Conservation (phyloP, 2,797 vertebrate genomes). For the Hirundo rustica region DNA sequence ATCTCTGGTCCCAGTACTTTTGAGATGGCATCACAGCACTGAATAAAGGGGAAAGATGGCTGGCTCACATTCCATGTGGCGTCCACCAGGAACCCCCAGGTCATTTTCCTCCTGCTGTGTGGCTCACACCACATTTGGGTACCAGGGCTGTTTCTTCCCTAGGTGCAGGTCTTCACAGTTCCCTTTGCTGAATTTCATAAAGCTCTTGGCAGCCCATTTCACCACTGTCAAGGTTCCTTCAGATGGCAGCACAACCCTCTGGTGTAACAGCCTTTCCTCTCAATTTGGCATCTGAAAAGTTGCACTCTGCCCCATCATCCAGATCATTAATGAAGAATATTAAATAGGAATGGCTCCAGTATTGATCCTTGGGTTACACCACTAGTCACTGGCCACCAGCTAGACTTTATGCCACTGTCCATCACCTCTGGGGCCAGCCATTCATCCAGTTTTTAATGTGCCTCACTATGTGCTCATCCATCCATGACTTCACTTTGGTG, state of each 20-base stretch:
- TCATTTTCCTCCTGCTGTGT: neutral
- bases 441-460: neutral
- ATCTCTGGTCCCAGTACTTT: neutral
- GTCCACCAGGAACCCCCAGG: neutral
- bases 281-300: neutral
- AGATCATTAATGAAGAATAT: neutral
- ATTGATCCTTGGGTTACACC: neutral
- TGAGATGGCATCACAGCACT: neutral
- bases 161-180: neutral
- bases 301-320: neutral
- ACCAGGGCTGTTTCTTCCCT: neutral
- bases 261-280: neutral
- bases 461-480: neutral
- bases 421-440: neutral
- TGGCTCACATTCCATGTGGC: neutral
- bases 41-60: neutral
- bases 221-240: neutral
- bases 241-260: neutral
- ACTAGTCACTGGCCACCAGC: neutral
- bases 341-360: neutral
- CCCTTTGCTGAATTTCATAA: neutral
- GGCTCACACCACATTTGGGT: fast-evolving
- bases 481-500: neutral
- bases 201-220: neutral
- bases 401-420: neutral